These are phyloP conservation scores for Hippocampus zosterae DNA, from an alignment of 2,113 vertebrate species.

Conservation along the genomic window DNA sequence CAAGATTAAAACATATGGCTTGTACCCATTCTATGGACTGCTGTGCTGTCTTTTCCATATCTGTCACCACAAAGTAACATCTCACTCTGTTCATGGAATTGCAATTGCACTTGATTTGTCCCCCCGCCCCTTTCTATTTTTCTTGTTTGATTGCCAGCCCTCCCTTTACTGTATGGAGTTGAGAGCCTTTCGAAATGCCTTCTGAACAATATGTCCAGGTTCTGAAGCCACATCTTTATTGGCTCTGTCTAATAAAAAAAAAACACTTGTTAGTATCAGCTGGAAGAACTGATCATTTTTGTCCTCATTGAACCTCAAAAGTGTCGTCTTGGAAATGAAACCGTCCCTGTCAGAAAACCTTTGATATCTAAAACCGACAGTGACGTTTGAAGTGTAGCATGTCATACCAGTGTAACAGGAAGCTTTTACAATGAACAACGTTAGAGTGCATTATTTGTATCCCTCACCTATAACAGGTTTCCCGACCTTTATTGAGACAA, in stretches of 20 bases:
- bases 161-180: background rate
- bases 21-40: background rate
- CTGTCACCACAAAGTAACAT: background rate
- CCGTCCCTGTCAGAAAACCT: background rate
- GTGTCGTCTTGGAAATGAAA: background rate
- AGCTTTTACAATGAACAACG: background rate
- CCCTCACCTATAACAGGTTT: background rate
- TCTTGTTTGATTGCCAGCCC: background rate
- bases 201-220: background rate
- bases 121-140: background rate
- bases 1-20: background rate
- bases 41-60: constrained; percentile 2
- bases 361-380: background rate
- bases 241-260: constrained; percentile 1
- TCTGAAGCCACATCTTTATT: background rate
- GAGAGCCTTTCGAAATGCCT: background rate
- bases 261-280: background rate
- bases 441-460: no score
- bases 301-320: background rate
- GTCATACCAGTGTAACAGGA: background rate
- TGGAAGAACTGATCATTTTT: background rate
- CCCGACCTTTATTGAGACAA: background rate
- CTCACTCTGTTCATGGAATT: background rate
- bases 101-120: background rate
- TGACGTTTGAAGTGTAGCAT: background rate